Base-by-base conservation (phyloP, 2,888 invertebrate genomes). In the Hirtodrosophila cameraria region DNA sequence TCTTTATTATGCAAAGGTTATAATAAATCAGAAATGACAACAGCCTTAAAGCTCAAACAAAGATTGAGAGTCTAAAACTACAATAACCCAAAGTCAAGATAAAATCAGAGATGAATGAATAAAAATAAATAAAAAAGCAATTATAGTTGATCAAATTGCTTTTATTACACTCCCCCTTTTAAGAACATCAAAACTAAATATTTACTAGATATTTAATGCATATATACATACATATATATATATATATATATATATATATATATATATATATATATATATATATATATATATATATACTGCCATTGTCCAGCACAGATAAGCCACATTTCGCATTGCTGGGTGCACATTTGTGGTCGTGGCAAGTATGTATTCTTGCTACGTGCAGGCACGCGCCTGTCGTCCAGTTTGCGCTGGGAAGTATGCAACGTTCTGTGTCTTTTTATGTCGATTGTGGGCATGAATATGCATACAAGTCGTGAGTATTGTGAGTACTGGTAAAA, bases 401-500 rank as follows among this genome's bases (percentile, higher is more conserved):
- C 18, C 38, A 49, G 67, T 33, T 59, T 43, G 31, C 30, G 45
- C 45, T 9, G 20, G 6, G 41, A 59, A 60, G 54, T 59, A 66
- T 48, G 66, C 49, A 59, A 41, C 28, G 36, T n/a, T n/a, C 31
- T 61, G 45, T 61, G 61, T 52, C 39, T 45, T 52, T 35, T 45
- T 43, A 50, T 45, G 27, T 48, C n/a, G 28, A 18, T n/a, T 38
- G 35, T 18, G 41, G 18, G 33, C 18, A 38, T 30, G 28, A 23
- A 28, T 62, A 11, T 43, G 27, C 30, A 8, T 50, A 50, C 16
- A 13, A 43, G 25, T 23, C 6, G 15, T 45, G 36, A 35, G 43
- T 49, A 27, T 31, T 36, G 23, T 25, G 55, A 43, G 36, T 28
- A 36, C 36, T 61, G 75, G 82, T 82, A 82, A 67, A 78, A 75